Evolutionary conservation across 2,888 invertebrate species (phyloP), one percentile per base, ranked within the genome.

Genomic region (Theretra japonica): DNA sequence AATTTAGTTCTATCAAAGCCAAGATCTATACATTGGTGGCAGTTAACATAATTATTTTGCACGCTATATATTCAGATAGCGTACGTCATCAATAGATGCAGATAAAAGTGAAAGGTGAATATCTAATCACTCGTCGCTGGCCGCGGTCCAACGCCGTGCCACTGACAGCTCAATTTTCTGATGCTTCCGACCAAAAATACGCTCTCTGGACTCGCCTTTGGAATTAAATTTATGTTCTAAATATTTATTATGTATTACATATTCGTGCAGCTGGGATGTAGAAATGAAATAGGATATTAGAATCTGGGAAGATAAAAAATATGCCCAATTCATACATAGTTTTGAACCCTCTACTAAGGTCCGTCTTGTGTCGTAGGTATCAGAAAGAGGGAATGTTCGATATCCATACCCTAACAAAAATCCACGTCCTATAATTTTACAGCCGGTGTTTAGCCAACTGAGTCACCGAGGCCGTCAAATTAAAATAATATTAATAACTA

Each of bases 101-200:
- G 30, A 50, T 60, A 48, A 28, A 60, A 62, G 30, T 60, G 21
- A 50, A 25, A 53, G 50, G 33, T 58, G 77, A 78, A 82, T 82
- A 81, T 80, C 83, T 83, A 82, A 86, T 85, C 81, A 81, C 73
- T 72, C 82, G 78, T 75, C 73, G 81, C 82, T 85, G 88, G 89
- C 80, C 65, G 19, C 19, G 2, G 33, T 82, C 89, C 88, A 87
- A 79, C 57, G 72, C 68, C 70, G 50, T 88, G 89, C 68, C 72
- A 50, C 73, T 85, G 88, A 88, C 88, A 89, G 87, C 79, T 83
- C 84, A 85, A 88, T 88, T 88, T 88, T 83, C 82, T 74, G 77
- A 78, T 41, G 80, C 75, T 75, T 73, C 75, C 75, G 60, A 77
- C 73, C 70, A 72, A 65, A 72, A 48, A 72, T 60, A 53, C 33